A percentile compares a stretch with the other conserved stretches of the same genome.
phyloP scores from a whole-genome alignment of 2,888 invertebrate genomes.

The Amblyjoppa proteus region DNA sequence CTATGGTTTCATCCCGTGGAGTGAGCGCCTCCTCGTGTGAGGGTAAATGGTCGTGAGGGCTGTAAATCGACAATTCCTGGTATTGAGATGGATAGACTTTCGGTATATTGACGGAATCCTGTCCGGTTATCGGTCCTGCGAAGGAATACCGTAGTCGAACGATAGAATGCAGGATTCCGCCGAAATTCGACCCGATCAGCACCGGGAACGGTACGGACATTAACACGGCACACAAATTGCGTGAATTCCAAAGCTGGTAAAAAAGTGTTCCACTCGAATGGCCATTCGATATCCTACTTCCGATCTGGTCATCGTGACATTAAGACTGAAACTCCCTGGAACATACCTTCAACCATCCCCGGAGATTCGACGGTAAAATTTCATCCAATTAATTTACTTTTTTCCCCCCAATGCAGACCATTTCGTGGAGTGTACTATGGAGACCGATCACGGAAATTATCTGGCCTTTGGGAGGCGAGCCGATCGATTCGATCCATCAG shows the following conservation, averaged over 20 bases:
- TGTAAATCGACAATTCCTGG: conserved; percentile 69
- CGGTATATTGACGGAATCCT: conserved; percentile 81
- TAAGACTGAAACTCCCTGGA: conserved; percentile 19
- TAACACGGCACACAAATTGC: background rate
- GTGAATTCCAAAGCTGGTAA: background rate
- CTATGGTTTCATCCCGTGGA: conserved; percentile 64
- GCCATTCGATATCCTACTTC: background rate
- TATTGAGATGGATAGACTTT: conserved; percentile 81
- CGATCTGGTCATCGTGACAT: background rate
- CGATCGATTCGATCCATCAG: conserved; percentile 63
- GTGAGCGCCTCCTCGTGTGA: conserved; percentile 43
- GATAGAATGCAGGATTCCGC: conserved; percentile 53
- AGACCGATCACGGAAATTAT: conserved; percentile 59
- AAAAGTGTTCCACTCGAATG: background rate
- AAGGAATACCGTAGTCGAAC: conserved; percentile 62
- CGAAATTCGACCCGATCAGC: conserved; percentile 62
- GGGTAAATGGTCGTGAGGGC: conserved; percentile 56
- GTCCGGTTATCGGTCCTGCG: conserved; percentile 81
- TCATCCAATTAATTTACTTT: conserved; percentile 34
- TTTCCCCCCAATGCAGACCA: conserved; percentile 16
- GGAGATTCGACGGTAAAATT: conserved; percentile 21
- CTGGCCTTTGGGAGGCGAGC: conserved; percentile 31
- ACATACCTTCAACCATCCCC: conserved; percentile 35
- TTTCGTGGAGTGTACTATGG: conserved; percentile 43
- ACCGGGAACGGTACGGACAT: background rate